phyloP scores from a whole-genome alignment of 1,140 invertebrate genomes.

The Mactra quadrangularis region DNA sequence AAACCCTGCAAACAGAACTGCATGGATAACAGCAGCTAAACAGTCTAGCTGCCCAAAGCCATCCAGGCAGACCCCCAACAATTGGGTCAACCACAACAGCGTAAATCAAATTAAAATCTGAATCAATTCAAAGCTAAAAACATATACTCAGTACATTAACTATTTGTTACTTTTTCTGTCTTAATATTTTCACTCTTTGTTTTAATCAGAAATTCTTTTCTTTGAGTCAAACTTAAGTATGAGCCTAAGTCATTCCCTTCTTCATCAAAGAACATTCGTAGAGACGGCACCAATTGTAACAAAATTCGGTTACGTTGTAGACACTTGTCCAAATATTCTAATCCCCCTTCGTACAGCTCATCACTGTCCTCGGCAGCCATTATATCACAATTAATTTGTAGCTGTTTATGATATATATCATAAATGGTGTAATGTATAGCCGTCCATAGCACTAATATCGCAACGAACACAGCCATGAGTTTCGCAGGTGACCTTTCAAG shows the following conservation, averaged over 20 bases:
- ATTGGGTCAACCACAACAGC: no score
- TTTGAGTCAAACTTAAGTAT: background rate
- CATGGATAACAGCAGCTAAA: no score
- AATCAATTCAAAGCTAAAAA: no score
- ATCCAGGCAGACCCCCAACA: no score
- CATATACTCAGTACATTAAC: no score
- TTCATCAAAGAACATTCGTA: background rate
- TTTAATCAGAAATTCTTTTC: no score
- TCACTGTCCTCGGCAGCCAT: background rate
- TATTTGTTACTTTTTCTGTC: no score
- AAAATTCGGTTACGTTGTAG: background rate
- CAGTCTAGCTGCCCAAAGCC: no score
- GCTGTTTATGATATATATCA: background rate
- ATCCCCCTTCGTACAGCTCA: background rate
- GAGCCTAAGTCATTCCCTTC: slow-evolving; percentile 1
- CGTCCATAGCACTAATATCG: background rate
- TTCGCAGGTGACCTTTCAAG: background rate
- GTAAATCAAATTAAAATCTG: no score
- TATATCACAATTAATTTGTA: background rate
- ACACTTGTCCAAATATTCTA: background rate
- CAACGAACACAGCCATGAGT: background rate
- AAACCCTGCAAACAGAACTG: no score
- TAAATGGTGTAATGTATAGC: background rate
- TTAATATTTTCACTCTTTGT: no score
- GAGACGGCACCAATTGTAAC: background rate